Evolutionary conservation across 2,888 invertebrate species (phyloP), one percentile per base, ranked within the genome.

Genomic region (Erebia epiphron): DNA sequence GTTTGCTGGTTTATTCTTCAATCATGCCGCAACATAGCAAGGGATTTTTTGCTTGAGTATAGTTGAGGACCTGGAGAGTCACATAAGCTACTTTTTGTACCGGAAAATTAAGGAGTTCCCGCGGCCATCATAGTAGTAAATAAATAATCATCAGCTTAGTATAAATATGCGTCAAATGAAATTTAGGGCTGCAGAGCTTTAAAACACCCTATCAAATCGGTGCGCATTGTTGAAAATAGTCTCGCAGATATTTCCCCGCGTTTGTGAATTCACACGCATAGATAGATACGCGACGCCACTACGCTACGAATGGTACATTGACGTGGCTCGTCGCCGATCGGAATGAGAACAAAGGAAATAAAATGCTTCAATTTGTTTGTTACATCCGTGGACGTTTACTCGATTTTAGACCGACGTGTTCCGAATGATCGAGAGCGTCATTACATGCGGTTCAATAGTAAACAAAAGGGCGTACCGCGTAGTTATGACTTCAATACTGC

Each of bases 161-260:
- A 21, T 21, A 21, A n/a, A 21, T 21, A 21, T 2, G 21, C 21
- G 21, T 21, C 21, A 21, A 21, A 21, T 21, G 21, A 46, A 91
- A 88, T 85, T 84, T 80, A 81, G 78, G 75, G 81, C 82, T 82
- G 50, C 50, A 61, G 70, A 46, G 66, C 54, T 70, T 70, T 56
- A 63, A 67, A 67, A 70, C 67, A 67, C 63, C 62, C 70, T 67
- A 70, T 70, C 61, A 54, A 56, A 16, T 35, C 67, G 16, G 50
- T 54, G n/a, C 46, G 54, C 66, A 54, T 58, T 75, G 71, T 69
- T 62, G 72, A 61, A 68, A 64, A 72, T 68, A 71, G 66, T 75
- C 72, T 72, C 72, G 52, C 70, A 74, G 76, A 73, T 73, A 76
- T 77, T 76, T 75, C 71, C 74, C 54, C 57, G 66, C 57, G 73